Evolutionary conservation across 2,888 invertebrate genomes (phyloP).

Genomic region (Idaea aversata): DNA sequence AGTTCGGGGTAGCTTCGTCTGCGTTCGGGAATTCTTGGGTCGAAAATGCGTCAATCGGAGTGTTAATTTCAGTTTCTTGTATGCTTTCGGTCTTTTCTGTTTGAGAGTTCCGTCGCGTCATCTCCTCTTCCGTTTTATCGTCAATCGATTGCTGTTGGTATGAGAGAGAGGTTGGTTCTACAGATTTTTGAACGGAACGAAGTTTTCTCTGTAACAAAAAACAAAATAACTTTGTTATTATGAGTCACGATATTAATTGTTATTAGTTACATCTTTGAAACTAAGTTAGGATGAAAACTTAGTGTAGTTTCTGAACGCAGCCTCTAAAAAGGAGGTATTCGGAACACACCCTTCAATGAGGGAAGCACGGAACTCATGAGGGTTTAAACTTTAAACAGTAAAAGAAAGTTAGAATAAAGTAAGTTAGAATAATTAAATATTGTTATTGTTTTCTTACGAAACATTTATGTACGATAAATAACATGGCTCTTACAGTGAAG

Average conservation of each 20-base stretch:
- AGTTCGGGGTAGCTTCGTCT: constrained; percentile 42
- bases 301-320: too few species aligned
- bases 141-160: constrained; percentile 61
- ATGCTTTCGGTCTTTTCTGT: constrained; percentile 30
- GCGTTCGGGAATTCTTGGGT: constrained; percentile 42
- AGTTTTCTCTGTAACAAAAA: constrained; percentile 81
- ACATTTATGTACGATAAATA: too few species aligned
- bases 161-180: constrained; percentile 65
- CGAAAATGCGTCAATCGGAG: constrained; percentile 38
- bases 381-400: too few species aligned
- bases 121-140: constrained; percentile 61
- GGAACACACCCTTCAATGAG: too few species aligned
- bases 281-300: too few species aligned
- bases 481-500: too few species aligned
- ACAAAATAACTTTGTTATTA: constrained; percentile 25
- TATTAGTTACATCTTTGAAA: too few species aligned
- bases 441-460: too few species aligned
- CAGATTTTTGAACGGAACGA: constrained; percentile 81
- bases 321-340: too few species aligned
- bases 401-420: too few species aligned
- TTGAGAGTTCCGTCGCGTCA: constrained; percentile 40
- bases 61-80: constrained; percentile 37
- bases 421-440: too few species aligned
- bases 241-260: background rate
- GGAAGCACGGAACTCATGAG: too few species aligned